A percentile compares a stretch with the other conserved stretches of the same genome.
Evolutionary conservation across 2,797 vertebrate genomes (phyloP).

Genomic region (Parotocinclus haroldoi): DNA sequence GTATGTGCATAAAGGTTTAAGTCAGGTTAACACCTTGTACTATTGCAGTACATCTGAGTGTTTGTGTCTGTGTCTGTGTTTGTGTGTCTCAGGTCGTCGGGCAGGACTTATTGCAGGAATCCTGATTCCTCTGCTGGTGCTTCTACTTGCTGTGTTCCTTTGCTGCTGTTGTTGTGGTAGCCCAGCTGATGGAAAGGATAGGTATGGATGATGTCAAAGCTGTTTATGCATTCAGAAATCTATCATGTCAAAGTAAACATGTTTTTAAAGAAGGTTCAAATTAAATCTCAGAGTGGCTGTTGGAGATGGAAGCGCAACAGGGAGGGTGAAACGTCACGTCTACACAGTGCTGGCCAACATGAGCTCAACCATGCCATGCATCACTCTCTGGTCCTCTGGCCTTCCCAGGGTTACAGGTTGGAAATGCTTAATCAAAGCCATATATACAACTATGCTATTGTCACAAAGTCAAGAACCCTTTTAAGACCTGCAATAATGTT

Average conservation of each 20-base stretch:
- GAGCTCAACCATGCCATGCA: conserved; percentile 77
- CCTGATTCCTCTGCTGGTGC: conserved; percentile 77
- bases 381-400: conserved; percentile 78
- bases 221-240: background rate
- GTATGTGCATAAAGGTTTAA: conserved; percentile 62
- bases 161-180: conserved; percentile 81
- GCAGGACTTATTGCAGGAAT: conserved; percentile 71
- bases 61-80: conserved; percentile 16
- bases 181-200: conserved; percentile 73
- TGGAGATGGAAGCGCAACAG: conserved; percentile 65
- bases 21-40: background rate
- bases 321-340: conserved; percentile 87
- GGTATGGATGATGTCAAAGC: conserved; percentile 60
- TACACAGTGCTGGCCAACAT: conserved; percentile 83
- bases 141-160: conserved; percentile 75
- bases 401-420: conserved; percentile 92
- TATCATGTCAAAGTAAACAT: background rate
- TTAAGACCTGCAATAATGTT: too few species aligned
- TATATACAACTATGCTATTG: too few species aligned
- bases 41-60: background rate
- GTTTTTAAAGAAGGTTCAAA: background rate
- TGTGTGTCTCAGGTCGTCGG: conserved; percentile 47
- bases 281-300: conserved; percentile 61
- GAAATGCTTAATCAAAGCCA: background rate
- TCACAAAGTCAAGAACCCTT: too few species aligned